Base-by-base conservation (phyloP, 2,888 invertebrate genomes). In the Acronicta aceris region DNA sequence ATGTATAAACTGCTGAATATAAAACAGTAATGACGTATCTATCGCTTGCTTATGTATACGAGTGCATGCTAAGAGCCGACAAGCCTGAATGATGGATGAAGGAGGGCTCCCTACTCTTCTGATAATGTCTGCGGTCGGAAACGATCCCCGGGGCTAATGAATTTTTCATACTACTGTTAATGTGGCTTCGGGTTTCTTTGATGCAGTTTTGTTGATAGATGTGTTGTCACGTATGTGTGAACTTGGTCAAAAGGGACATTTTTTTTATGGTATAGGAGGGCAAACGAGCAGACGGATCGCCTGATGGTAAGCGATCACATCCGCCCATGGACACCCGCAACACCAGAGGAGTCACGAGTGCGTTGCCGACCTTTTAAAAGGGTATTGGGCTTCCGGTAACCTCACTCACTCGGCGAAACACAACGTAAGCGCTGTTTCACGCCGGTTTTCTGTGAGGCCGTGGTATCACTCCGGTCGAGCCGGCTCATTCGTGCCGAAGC, bases 81-180 rank as follows among this genome's bases (percentile, higher is more conserved):
- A 61, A 45, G 58, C 0, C 78, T 82, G 87, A 89, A 87, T 89
- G 88, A 89, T 89, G 86, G 87, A 89, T 87, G 89, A 83, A 81
- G 62, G 60, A 59, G 64, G 63, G 43, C 40, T 52, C 64, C 59
- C 71, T 57, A 65, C 67, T 57, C 53, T 59, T 55, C 78, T 64
- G 76, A 74, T 76, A 81, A 83, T 81, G 84, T 58, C 64, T 67
- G 56, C 36, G 55, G 55, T 78, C 71, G 76, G 77, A 73, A 60
- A 73, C 65, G 71, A 76, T 75, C 74, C 61, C 65, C 59, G 65
- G 33, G 58, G 41, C 71, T 77, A 78, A 78, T 77, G 77, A 77
- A 78, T 77, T 76, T 77, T 77, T 77, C 77, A 77, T 77, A 77
- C 47, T 58, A 61, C 68, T 71, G 65, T 74, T 77, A 77, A 76